Evolutionary conservation across 2,888 invertebrate genomes (phyloP).

Genomic region (Epirrhoe tristata): DNA sequence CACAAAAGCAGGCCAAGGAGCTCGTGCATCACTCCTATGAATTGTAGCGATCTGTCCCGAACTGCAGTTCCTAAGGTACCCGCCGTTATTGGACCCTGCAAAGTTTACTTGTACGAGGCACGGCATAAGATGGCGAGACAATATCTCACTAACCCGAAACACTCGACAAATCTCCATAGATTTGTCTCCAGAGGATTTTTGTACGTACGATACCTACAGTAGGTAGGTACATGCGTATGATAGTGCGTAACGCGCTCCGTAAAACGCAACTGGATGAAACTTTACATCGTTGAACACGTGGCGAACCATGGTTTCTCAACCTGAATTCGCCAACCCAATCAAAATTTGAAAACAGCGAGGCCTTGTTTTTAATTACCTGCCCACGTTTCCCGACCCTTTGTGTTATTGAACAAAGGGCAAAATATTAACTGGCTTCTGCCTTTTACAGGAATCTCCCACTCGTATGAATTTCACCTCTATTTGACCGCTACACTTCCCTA

Average conservation of each 20-base stretch:
- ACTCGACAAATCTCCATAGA: no score
- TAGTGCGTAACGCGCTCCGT: no score
- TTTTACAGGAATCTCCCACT: constrained; percentile 8
- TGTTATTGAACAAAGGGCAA: constrained; percentile 20
- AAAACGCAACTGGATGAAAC: no score
- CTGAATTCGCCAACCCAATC: constrained; percentile 5
- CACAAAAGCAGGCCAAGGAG: constrained; percentile 88
- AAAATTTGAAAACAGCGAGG: constrained; percentile 16
- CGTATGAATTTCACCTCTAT: not conserved
- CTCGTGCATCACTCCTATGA: constrained; percentile 88
- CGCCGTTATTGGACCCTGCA: constrained; percentile 91
- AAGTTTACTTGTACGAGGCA: not conserved
- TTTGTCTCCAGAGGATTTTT: no score
- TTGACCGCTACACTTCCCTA: constrained; percentile 1
- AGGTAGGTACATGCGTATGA: not conserved
- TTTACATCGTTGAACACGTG: constrained; percentile 7
- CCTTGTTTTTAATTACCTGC: constrained; percentile 19
- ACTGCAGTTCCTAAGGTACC: constrained; percentile 91
- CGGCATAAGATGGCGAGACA: no score
- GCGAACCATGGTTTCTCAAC: constrained; percentile 2
- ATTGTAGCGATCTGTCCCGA: constrained; percentile 86
- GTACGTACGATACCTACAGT: no score
- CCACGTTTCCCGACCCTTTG: constrained; percentile 14
- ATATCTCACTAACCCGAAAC: no score
- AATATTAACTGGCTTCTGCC: constrained; percentile 10